Percentiles rank a stretch among this genome's conserved stretches.
phyloP scores from a whole-genome alignment of 1,140 invertebrate genomes.

The Myzus persicae region DNA sequence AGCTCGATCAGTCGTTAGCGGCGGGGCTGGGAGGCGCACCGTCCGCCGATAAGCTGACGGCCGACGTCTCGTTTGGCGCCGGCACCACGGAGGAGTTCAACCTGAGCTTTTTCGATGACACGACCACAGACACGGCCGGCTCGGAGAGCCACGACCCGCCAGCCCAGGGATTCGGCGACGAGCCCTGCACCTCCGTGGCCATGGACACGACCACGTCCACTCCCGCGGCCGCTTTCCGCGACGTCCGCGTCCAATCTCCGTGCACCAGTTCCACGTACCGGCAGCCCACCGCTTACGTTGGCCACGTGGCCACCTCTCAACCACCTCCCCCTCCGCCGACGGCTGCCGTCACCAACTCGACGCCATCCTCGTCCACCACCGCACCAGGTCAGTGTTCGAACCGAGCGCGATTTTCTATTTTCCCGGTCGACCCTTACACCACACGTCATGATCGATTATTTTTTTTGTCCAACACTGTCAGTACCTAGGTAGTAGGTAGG shows the following conservation, averaged over 20 bases:
- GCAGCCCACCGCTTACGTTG: not conserved
- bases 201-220: conserved; percentile 61
- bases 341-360: not conserved
- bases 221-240: conserved; percentile 57
- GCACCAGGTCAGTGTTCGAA: not conserved
- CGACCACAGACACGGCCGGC: conserved; percentile 73
- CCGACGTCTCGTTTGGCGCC: conserved; percentile 76
- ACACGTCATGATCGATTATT: not conserved
- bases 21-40: conserved; percentile 69
- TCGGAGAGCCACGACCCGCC: conserved; percentile 74
- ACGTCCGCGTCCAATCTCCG: conserved; percentile 46
- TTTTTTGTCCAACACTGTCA: no score
- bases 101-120: conserved; percentile 77
- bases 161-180: conserved; percentile 69
- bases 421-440: no score
- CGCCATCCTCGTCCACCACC: not conserved
- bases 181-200: conserved; percentile 65
- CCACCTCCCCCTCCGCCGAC: conserved; percentile 61
- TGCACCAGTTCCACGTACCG: conserved; percentile 56
- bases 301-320: conserved; percentile 49
- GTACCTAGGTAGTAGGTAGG: no score
- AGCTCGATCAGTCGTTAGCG: conserved; percentile 71
- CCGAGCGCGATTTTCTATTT: not conserved
- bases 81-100: conserved; percentile 74
- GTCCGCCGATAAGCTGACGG: conserved; percentile 68